Evolutionary conservation across 2,113 vertebrate species (phyloP), one percentile per base, ranked within the genome.

Genomic region (Verasper variegatus): DNA sequence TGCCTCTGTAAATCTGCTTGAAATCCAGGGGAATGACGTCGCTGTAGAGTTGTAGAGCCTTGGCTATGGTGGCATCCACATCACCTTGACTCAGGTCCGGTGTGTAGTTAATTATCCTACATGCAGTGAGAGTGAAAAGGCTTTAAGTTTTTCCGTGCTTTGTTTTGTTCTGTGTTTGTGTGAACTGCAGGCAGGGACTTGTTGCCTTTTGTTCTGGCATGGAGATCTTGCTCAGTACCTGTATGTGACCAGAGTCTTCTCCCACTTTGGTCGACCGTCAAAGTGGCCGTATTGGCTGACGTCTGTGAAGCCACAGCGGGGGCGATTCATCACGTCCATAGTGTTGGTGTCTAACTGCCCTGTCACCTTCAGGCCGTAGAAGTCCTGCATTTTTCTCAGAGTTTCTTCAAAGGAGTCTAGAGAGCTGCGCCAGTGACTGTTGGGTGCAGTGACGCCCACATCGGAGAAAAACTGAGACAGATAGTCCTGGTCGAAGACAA

Each of bases 41-140:
- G 31, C 95, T 96, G 96, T 97, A 97, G 35, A 96, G n/a, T n/a
- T 82, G 23, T 24, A 97, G 86, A 37, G 96, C 97, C 66, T 81
- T 92, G 77, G 11, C 9, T 20, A 97, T 57, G 37, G 91, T 71
- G 27, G 47, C 8, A 1, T 96, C 94, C 79, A 96, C 94, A 6
- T 94, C 92, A 1, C 64, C 67, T 56, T 0, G 0, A 31, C 72
- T 58, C 93, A 97, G 63, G 71, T 95, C 91, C 3, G 91, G 83
- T 0, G 95, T 96, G 64, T 96, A 95, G 72, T 93, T 93, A 27
- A 63, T 27, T 87, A 98, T 94, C 85, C 97, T 98, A 79, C 17
- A 76, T 15, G 89, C 2, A 20, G 37, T 3, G 26, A 74, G 27
- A 80, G 62, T 45, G 15, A 60, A 54, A 73, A 54, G 12, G 1